Conservation (phyloP, 2,888 invertebrate genomes). For the Laothoe populi region DNA sequence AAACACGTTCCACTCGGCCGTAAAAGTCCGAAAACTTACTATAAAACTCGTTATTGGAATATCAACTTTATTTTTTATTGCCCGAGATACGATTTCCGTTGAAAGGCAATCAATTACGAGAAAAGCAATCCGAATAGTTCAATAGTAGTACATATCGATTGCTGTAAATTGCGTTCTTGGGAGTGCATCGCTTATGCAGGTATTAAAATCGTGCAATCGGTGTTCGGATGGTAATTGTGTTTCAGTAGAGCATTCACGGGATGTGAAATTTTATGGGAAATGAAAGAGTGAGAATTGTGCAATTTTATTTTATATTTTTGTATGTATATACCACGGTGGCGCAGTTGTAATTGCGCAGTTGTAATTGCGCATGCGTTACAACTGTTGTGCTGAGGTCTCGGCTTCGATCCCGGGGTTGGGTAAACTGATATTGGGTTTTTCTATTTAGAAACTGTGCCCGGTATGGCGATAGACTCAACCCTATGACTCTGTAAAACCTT, state of each 20-base stretch:
- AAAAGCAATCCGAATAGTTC: slow-evolving; percentile 15
- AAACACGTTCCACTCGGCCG: slow-evolving; percentile 12
- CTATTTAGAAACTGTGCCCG: too few species aligned
- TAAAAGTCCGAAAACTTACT: slow-evolving; percentile 8
- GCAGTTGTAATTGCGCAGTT: too few species aligned
- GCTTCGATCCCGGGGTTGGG: too few species aligned
- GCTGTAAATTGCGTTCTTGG: slow-evolving; percentile 29
- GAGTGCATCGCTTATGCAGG: slow-evolving; percentile 25
- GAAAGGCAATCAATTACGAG: neutral
- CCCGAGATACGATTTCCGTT: neutral
- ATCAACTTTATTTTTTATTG: slow-evolving; percentile 1
- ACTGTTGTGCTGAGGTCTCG: too few species aligned
- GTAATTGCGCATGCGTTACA: too few species aligned
- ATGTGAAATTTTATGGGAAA: neutral
- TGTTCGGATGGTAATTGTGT: neutral
- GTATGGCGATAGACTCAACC: too few species aligned
- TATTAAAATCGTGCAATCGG: slow-evolving; percentile 7
- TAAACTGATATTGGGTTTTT: too few species aligned
- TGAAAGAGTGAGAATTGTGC: neutral
- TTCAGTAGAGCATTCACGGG: neutral
- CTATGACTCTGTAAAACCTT: too few species aligned
- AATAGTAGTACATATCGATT: slow-evolving; percentile 28
- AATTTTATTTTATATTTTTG: too few species aligned
- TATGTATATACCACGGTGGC: too few species aligned
- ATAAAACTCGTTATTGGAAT: neutral